Evolutionary conservation across 2,797 vertebrate species (phyloP), one percentile per base, ranked within the genome.

Genomic region (Pteronotus mesoamericanus): DNA sequence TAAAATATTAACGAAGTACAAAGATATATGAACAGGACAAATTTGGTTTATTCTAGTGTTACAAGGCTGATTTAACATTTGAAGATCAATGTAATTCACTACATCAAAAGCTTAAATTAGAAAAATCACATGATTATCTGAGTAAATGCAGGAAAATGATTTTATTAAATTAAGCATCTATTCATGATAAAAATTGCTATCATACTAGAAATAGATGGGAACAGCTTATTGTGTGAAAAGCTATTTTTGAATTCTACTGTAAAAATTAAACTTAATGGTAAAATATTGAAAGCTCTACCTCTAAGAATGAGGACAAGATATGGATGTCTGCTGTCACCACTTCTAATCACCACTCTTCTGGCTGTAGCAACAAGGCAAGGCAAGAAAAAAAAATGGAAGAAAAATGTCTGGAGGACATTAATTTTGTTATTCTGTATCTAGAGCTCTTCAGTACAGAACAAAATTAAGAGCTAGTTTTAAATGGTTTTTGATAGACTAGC

Each of bases 101-200:
- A 90, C 34, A 71, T 79, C 46, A 55, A 87, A 95, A 96, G 53
- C 91, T 93, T 92, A 94, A 80, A 80, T 95, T 87, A 92, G 46
- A 94, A 96, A 96, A 95, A 87, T 48, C 77, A 92, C 61, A 72
- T 72, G 29, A 95, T 89, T 61, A 84, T 95, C 72, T 92, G 74
- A 77, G 91, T 77, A 95, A 68, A 80, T 69, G 14, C 26, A 92
- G 39, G 69, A 94, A 94, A 95, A 94, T 44, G 0, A 61, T 88
- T 90, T 95, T 90, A 96, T 94, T 96, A 94, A 94, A 95, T 94
- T 90, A 94, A 89, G 59, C 21, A 34, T 72, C 82, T 89, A 91
- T 71, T 90, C 80, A 80, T 89, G 26, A 89, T 83, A 83, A 89
- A 96, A 93, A 82, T n/a, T 89, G 14, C 34, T 72, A 26, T 39